Conservation (phyloP, 2,113 vertebrate species). For the Pomatostomus ruficeps region DNA sequence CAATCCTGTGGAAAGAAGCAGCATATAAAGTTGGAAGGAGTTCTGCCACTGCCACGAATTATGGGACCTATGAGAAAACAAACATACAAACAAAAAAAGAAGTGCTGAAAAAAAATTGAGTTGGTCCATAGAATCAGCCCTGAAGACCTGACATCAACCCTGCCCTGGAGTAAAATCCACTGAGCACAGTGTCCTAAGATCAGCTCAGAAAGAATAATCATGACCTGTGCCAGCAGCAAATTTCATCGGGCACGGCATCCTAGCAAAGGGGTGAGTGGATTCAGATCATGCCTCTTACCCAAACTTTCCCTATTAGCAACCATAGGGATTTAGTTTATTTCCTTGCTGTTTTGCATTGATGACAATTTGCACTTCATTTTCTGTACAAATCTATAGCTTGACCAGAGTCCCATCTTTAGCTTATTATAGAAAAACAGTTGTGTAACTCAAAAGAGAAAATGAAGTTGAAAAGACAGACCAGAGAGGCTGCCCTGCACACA, state of each 20-base stretch:
- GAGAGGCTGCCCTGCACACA: constrained; percentile 23
- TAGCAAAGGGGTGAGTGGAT: not conserved
- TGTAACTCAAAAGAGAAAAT: not conserved
- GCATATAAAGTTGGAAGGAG: not conserved
- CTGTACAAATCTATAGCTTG: not conserved
- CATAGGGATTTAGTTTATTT: not conserved
- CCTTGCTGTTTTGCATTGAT: not conserved
- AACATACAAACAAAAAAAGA: not conserved
- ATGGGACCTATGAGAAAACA: not conserved
- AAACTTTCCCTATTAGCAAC: not conserved
- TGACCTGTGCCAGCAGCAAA: not conserved
- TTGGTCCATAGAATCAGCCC: not conserved
- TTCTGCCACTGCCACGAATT: not conserved
- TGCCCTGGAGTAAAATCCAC: not conserved
- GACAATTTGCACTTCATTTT: constrained; percentile 4
- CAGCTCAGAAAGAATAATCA: not conserved
- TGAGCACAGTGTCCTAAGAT: not conserved
- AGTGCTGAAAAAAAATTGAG: not conserved
- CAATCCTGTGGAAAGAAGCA: not conserved
- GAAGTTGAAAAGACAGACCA: constrained; percentile 29
- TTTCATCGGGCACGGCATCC: not conserved
- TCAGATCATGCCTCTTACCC: not conserved
- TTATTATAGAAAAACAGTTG: not conserved
- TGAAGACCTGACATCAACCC: not conserved
- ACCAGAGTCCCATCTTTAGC: not conserved